Evolutionary conservation across 2,888 invertebrate genomes (phyloP), one percentile per base, ranked within the genome.

Genomic region (Amblyjoppa proteus): DNA sequence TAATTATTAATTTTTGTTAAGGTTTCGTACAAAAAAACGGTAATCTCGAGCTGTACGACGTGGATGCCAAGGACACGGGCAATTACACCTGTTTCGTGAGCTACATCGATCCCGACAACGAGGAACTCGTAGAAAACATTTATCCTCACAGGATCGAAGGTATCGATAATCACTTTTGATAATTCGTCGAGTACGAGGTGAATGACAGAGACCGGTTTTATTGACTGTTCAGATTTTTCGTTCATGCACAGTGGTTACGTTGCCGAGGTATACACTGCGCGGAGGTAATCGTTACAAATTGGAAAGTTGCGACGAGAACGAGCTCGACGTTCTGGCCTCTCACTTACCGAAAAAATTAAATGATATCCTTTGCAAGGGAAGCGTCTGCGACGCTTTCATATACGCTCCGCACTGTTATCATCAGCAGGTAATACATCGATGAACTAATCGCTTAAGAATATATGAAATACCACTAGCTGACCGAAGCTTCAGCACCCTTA

Each of bases 51-150:
- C 85, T 92, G 25, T 91, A 89, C 85, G 90, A 91, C 25, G 84
- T 92, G 4, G 90, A 92, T 34, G 88, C 89, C 6, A 90, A 89
- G 84, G 90, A 91, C 66, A 88, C 89, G 0, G 92, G 91, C 31
- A 91, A 91, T 89, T 92, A 92, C 88, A 91, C 90, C 9, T 92
- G 92, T 75, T 84, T 88, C 49, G 88, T 90, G 64, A 91, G 88
- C 41, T 92, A 91, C 88, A 87, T 88, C 68, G 90, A 91, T 86
- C 91, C 91, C 34, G 91, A 91, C 49, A 91, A 90, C 80, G 92
- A 92, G 70, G 91, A 91, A 79, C 83, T 89, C 58, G 88, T 91
- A 34, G 84, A 87, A 68, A 90, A 88, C 75, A 79, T 87, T 82
- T 91, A 91, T 84, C 84, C 89, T 80, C 89, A 91, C 79, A 89